Evolutionary conservation across 1,140 invertebrate genomes (phyloP), one percentile per base, ranked within the genome.

Genomic region (Cydia strobilella): DNA sequence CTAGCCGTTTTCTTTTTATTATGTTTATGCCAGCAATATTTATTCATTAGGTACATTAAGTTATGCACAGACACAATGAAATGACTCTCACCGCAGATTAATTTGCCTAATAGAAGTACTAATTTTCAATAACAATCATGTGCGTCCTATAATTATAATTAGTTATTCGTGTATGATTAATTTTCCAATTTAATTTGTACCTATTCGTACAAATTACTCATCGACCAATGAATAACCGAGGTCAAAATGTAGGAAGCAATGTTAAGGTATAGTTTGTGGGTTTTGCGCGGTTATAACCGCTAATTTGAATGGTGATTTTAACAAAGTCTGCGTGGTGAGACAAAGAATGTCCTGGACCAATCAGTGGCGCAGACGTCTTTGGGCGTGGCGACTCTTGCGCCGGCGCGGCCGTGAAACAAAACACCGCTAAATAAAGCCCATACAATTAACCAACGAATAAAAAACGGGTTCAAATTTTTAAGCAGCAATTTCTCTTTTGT

Each of bases 301-400:
- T 87, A 89, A 90, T 89, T 86, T 84, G 76, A 84, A 84, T 78
- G 75, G 81, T 79, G 80, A 79, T 82, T 86, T 82, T 79, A 87
- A 86, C 83, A 87, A 86, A 85, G 82, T 78, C 77, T 48, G 76
- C 75, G 80, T 79, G 82, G 83, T 82, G 81, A 80, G 62, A 87
- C 83, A 87, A 88, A 87, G 85, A 80, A 79, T 78, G 73, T 69
- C 79, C 62, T 78, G 74, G 76, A 81, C 87, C 90, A 91, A 91
- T 91, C 88, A 84, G 76, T 76, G 76, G 72, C 71, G 77, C 75
- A 80, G 81, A 80, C 77, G 80, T 74, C 76, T 62, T 71, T 77
- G 83, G 90, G 90, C 88, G 88, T 84, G 82, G 86, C 81, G 77
- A 76, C 79, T 83, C 75, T 79, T 79, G 78, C 83, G 80, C 77